Evolutionary conservation across 1,140 invertebrate genomes (phyloP), one percentile per base, ranked within the genome.

Genomic region (Hesperophylax magnus): DNA sequence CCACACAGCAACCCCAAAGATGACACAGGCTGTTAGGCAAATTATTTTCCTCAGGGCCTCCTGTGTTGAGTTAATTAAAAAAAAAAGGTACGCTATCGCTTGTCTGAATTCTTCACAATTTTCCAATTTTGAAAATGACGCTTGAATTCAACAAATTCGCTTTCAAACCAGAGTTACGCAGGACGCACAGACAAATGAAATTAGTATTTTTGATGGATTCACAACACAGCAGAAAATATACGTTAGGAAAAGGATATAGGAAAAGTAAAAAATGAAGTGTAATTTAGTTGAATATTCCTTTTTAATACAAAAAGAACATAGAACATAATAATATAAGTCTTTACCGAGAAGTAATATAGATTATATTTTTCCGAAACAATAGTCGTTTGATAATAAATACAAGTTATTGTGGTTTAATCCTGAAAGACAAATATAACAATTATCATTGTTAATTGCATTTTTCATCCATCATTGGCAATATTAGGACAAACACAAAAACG

Each of bases 231-330:
- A 39, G 34, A 8, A 39, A 39, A 9, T 47, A 47, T 47, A 47
- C 39, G 14, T 14, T 14, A 61, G 58, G 58, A 61, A 61, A 18
- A 61, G 58, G 58, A 61, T 1, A 61, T 14, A 6, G 65, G 65
- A n/a, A 39, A 65, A 69, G 20, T 39, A 69, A 78, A 69, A 20
- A 65, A 67, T 65, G 15, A 53, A 20, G 54, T 20, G n/a, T 22
- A 17, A 39, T 53, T 20, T 24, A 39, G 56, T 76, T 76, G 54
- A 58, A 76, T 74, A 80, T 80, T 80, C 78, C 67, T 80, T 80
- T 80, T 69, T 80, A 80, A 80, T 63, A 80, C 69, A 80, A 80
- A 80, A 80, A 80, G 78, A 80, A 80, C 67, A 80, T 74, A 80
- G 69, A 72, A 74, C 78, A 74, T 63, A 80, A 27, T 27, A 27